A percentile compares a stretch with the other conserved stretches of the same genome.
phyloP scores from a whole-genome alignment of 1,140 invertebrate genomes.

The Limonius californicus region DNA sequence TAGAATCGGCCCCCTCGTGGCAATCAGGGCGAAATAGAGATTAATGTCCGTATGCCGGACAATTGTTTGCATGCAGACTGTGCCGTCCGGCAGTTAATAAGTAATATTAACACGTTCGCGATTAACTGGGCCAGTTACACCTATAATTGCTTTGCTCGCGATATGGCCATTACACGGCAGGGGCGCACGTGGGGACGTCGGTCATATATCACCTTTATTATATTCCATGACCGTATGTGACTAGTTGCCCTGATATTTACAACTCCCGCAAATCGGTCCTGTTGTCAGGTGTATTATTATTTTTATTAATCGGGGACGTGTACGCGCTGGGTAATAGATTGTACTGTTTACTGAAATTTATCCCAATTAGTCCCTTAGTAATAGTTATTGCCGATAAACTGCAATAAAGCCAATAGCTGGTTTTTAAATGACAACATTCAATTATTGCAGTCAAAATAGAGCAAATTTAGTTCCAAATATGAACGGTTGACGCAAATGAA shows the following conservation, averaged over 20 bases:
- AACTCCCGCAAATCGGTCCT: background rate
- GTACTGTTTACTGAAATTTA: no score
- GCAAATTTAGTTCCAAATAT: no score
- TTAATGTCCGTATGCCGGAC: background rate
- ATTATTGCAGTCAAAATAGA: no score
- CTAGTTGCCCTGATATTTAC: background rate
- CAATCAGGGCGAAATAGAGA: background rate
- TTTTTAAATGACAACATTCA: no score
- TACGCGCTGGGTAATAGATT: no score
- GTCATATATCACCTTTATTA: conserved; percentile 5
- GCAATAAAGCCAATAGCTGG: no score
- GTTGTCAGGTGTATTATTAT: no score
- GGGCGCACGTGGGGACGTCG: background rate
- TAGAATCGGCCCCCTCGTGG: background rate
- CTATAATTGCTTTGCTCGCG: conserved; percentile 1
- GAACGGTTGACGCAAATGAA: no score
- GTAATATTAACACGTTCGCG: conserved; percentile 3
- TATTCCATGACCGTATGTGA: background rate
- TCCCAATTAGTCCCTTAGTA: no score
- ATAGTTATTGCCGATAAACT: no score
- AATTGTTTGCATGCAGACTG: background rate
- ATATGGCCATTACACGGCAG: background rate
- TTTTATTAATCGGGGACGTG: no score
- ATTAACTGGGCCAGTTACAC: background rate
- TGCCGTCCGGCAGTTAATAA: background rate